Conservation (phyloP, 2,888 invertebrate genomes). For the Cryptus viduatorius region DNA sequence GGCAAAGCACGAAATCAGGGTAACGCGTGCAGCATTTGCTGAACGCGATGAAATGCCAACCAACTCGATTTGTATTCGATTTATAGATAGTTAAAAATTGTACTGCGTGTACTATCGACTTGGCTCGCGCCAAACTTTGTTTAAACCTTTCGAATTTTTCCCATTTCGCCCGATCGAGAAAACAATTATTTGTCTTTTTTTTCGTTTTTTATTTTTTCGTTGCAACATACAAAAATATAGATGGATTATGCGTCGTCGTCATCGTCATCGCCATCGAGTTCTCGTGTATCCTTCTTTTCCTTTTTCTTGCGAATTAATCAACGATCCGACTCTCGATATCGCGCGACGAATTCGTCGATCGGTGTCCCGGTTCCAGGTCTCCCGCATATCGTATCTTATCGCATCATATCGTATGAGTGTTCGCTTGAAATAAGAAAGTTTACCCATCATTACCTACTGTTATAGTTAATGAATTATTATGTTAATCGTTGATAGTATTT, state of each 20-base stretch:
- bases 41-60: conserved; percentile 60
- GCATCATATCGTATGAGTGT: conserved; percentile 1
- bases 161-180: no score
- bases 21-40: conserved; percentile 84
- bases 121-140: no score
- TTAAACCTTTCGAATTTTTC: no score
- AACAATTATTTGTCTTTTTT: no score
- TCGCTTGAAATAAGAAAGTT: neutral
- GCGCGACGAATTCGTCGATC: no score
- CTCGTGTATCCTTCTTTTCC: neutral
- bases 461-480: neutral
- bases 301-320: neutral
- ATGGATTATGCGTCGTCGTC: neutral
- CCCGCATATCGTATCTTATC: neutral
- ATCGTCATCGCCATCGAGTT: neutral
- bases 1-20: conserved; percentile 84
- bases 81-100: neutral
- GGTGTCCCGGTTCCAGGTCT: neutral
- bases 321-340: neutral
- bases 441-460: neutral
- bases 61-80: neutral
- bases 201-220: no score
- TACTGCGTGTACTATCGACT: no score
- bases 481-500: neutral
- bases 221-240: neutral